phyloP scores from a whole-genome alignment of 2,888 invertebrate species.

The Mimachlamys varia region DNA sequence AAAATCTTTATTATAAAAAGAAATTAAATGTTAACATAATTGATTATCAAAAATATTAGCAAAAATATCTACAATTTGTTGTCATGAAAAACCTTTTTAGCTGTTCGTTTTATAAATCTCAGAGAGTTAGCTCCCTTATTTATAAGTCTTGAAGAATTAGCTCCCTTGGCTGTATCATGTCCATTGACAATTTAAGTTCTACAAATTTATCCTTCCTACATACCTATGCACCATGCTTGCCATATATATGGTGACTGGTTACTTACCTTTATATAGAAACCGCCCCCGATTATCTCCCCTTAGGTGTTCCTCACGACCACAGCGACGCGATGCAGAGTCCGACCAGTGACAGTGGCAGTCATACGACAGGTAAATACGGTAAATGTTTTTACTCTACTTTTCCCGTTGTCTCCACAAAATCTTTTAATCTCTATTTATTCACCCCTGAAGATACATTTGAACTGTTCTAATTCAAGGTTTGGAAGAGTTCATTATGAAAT shows the following conservation, averaged over 20 bases:
- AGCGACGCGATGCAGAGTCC: conserved; percentile 72
- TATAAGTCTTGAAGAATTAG: background rate
- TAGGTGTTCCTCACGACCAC: conserved; percentile 64
- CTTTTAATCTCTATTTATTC: background rate
- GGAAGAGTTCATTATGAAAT: too few species aligned
- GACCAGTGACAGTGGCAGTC: conserved; percentile 74
- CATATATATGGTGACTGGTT: conserved; percentile 12
- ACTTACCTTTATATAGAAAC: background rate
- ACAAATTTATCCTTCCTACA: background rate
- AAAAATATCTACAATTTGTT: too few species aligned
- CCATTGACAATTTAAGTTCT: background rate
- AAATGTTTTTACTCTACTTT: background rate
- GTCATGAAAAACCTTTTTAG: background rate
- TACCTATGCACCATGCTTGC: conserved; percentile 1
- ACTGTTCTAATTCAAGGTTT: too few species aligned
- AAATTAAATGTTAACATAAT: too few species aligned
- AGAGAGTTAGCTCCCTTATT: background rate
- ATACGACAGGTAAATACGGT: conserved; percentile 67
- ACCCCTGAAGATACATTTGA: too few species aligned
- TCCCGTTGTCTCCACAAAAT: background rate
- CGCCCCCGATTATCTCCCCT: conserved; percentile 18
- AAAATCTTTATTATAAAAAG: too few species aligned
- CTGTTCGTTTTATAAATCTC: background rate
- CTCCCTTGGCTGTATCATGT: background rate
- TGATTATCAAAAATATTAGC: too few species aligned